Percentiles rank a stretch among this genome's conserved stretches.
phyloP scores from a whole-genome alignment of 1,140 invertebrate genomes.

The Temnothorax curvispinosus region DNA sequence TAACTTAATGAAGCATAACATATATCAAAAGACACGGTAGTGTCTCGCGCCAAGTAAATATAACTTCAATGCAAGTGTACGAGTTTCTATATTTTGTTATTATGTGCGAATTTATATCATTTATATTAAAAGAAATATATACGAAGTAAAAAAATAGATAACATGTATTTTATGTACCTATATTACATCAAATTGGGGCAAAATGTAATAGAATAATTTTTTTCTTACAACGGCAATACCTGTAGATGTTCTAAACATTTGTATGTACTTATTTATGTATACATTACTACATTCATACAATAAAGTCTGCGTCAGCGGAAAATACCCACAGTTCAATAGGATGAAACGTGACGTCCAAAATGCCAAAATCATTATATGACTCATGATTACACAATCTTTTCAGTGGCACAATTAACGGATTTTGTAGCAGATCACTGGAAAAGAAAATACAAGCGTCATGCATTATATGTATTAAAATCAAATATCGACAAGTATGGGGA shows the following conservation, averaged over 20 bases:
- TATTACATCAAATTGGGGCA: slow-evolving; percentile 14
- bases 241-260: slow-evolving; percentile 5
- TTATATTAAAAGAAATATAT: not conserved
- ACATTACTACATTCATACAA: slow-evolving; percentile 93
- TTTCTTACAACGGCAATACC: not conserved
- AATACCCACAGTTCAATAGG: slow-evolving; percentile 98
- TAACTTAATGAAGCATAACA: slow-evolving; percentile 30
- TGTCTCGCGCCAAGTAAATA: not conserved
- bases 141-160: not conserved
- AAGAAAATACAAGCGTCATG: slow-evolving; percentile 43
- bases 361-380: slow-evolving; percentile 92
- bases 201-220: not conserved
- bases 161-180: slow-evolving; percentile 13
- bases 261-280: slow-evolving; percentile 67
- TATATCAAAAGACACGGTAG: not conserved
- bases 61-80: slow-evolving; percentile 51
- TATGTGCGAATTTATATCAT: slow-evolving; percentile 48
- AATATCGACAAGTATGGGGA: not conserved
- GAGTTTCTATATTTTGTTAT: slow-evolving; percentile 77
- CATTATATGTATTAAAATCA: slow-evolving; percentile 3
- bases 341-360: slow-evolving; percentile 97
- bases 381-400: slow-evolving; percentile 95
- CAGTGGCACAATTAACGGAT: slow-evolving; percentile 94
- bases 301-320: slow-evolving; percentile 96
- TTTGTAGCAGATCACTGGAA: slow-evolving; percentile 96